Evolutionary conservation across 2,113 vertebrate species (phyloP).

Genomic region (Burhinus oedicnemus): DNA sequence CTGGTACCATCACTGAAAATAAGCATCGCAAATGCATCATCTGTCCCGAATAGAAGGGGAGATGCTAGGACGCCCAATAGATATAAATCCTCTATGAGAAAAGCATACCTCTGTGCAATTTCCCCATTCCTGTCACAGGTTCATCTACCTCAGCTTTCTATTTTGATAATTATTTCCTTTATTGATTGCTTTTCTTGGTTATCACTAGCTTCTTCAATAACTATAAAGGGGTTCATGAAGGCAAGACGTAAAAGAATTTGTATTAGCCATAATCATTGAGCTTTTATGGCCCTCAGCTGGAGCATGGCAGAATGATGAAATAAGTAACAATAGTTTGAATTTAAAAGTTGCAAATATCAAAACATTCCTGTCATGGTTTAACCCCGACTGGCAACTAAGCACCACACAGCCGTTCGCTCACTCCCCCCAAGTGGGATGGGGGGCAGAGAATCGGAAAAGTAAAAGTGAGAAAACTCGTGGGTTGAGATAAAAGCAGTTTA

Average conservation of each 20-base stretch:
- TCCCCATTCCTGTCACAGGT: not conserved
- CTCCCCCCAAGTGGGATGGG: too few species aligned
- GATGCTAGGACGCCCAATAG: not conserved
- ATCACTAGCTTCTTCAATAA: not conserved
- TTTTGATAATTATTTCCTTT: not conserved
- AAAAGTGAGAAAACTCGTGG: too few species aligned
- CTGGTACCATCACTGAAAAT: not conserved
- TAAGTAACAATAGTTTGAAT: not conserved
- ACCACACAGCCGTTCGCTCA: too few species aligned
- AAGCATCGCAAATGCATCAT: not conserved
- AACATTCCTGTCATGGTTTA: not conserved
- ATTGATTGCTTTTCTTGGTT: not conserved
- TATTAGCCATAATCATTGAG: not conserved
- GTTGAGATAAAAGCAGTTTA: too few species aligned
- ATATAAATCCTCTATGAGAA: not conserved
- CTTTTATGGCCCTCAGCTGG: not conserved
- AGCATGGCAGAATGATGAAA: not conserved
- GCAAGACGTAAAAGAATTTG: not conserved
- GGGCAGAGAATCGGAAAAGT: too few species aligned
- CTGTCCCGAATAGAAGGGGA: not conserved
- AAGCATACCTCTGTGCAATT: not conserved
- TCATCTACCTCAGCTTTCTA: not conserved
- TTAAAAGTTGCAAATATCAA: not conserved
- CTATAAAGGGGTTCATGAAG: not conserved
- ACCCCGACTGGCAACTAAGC: too few species aligned